Conservation (phyloP, 2,797 vertebrate species). For the Rhodeus uyekii region DNA sequence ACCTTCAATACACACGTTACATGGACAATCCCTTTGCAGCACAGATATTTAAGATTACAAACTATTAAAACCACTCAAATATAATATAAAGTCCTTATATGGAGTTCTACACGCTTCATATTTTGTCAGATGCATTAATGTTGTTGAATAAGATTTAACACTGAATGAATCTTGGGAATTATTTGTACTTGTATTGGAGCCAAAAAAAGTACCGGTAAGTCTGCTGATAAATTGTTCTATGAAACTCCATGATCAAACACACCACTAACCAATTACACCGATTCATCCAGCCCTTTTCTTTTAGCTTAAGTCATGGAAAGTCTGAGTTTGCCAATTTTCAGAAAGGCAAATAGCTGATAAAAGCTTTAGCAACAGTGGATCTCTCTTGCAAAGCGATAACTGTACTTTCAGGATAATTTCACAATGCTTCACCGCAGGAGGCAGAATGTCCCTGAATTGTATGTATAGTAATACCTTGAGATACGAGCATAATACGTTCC, state of each 20-base stretch:
- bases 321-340: background rate
- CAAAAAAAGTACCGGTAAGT: background rate
- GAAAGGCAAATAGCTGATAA: background rate
- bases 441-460: background rate
- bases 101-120: background rate
- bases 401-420: background rate
- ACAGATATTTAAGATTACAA: background rate
- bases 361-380: background rate
- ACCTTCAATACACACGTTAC: background rate
- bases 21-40: background rate
- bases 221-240: background rate
- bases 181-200: background rate
- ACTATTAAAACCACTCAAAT: background rate
- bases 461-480: too few relatives aligned
- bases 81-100: background rate
- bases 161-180: constrained; percentile 13
- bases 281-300: background rate
- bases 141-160: background rate
- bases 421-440: background rate
- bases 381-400: background rate
- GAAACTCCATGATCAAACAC: background rate
- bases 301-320: background rate
- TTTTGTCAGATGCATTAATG: background rate
- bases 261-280: background rate
- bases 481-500: too few relatives aligned